Percentiles rank a stretch among this genome's conserved stretches.
Evolutionary conservation across 2,888 invertebrate species (phyloP).

Genomic region (Drosophila mercatorum): DNA sequence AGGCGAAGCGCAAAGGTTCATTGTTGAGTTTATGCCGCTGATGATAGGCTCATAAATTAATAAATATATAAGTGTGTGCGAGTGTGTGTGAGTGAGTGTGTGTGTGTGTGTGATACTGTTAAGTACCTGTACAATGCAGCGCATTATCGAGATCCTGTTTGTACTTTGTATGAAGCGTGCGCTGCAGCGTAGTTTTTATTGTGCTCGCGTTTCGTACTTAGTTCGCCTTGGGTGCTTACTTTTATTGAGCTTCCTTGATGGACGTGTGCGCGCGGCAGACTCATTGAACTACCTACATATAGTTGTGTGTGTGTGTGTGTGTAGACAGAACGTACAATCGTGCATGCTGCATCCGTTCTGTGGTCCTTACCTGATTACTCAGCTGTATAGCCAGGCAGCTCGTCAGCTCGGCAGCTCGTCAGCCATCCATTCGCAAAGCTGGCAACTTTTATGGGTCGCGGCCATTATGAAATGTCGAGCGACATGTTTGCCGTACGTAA

Average conservation of each 20-base stretch:
- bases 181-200: slow-evolving; percentile 36
- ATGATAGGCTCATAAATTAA: slow-evolving; percentile 25
- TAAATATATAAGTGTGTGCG: not conserved
- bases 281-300: slow-evolving; percentile 6
- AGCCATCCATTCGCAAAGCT: slow-evolving; percentile 17
- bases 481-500: slow-evolving; percentile 40
- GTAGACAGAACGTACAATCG: slow-evolving; percentile 3
- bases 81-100: not conserved
- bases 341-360: slow-evolving; percentile 42
- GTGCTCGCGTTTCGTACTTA: slow-evolving; percentile 30
- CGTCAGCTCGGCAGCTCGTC: not conserved
- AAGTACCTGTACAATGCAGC: slow-evolving; percentile 53
- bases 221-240: slow-evolving; percentile 16
- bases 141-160: slow-evolving; percentile 39
- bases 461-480: slow-evolving; percentile 63
- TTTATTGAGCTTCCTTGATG: slow-evolving; percentile 19
- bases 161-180: slow-evolving; percentile 19
- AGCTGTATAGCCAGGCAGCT: not conserved
- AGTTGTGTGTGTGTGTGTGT: not conserved
- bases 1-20: slow-evolving; percentile 7
- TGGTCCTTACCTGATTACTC: slow-evolving; percentile 32
- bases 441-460: slow-evolving; percentile 65
- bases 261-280: slow-evolving; percentile 13
- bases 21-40: slow-evolving; percentile 24
- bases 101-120: slow-evolving; percentile 12